Percentiles rank a stretch among this genome's conserved stretches.
Conservation (phyloP, 2,113 vertebrate species). For the Mus musculus region GRCm39 chr14:104051001-104051500, state of each 20-base stretch:
- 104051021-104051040: neutral
- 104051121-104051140: neutral
- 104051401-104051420: too few species aligned
- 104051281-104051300: neutral
- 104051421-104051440: neutral
- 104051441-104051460: neutral
- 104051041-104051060: neutral
- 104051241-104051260: neutral
- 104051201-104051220: neutral
- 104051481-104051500: constrained; percentile 10
- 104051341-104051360: too few species aligned
- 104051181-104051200: neutral
- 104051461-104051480: constrained; percentile 27
- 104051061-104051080: neutral
- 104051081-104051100: neutral
- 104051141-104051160: neutral
- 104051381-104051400: too few species aligned
- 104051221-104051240: neutral
- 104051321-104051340: neutral
- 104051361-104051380: too few species aligned
- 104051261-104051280: neutral
- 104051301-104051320: neutral
- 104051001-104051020: neutral
- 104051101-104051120: neutral
- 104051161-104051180: neutral